Evolutionary conservation across 2,797 vertebrate genomes (phyloP), one percentile per base, ranked within the genome.

Genomic region (Acestrorhynchus altus): DNA sequence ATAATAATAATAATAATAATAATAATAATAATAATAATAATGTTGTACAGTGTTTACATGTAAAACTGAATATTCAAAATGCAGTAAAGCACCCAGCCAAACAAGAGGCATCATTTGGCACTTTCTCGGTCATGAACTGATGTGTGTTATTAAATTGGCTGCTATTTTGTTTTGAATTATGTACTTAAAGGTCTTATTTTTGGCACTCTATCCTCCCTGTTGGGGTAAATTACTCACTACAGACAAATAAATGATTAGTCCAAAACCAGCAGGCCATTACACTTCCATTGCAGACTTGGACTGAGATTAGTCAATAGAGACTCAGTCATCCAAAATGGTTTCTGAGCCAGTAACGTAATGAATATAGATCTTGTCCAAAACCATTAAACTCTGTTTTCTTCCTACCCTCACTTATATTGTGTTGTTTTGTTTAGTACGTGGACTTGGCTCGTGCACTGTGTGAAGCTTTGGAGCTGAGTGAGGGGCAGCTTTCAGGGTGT

Each of bases 401-500:
- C 0, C 1, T 61, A 20, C 12, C 31, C 59, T 61, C 59, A 24
- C 28, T 31, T 40, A 54, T 31, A 22, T 16, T 49, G 16, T 60
- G 28, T 67, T 24, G 31, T 28, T 67, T 28, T 81, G 10, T 31
- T 8, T 69, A 95, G 94, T 95, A 93, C 84, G 76, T 93, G 28
- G 91, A 92, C 16, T 63, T 93, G 75, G 89, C 89, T 1, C 52
- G 72, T 10, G 92, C 89, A 0, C 89, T 95, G 18, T 84, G 22
- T 85, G 88, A 87, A 3, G 90, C 92, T 81, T 73, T 94, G 87
- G 84, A 87, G 77, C 66, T 89, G 47, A 80, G 92, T 51, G 88
- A 94, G 87, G 85, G 84, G 68, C 91, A 93, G 56, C 90, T 95
- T 89, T 86, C 87, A 0, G 91, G 92, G 26, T 79, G 87, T 42